These are phyloP conservation scores for Stenichneumon culpator DNA, from an alignment of 2,888 invertebrate genomes.

Conservation along the genomic window DNA sequence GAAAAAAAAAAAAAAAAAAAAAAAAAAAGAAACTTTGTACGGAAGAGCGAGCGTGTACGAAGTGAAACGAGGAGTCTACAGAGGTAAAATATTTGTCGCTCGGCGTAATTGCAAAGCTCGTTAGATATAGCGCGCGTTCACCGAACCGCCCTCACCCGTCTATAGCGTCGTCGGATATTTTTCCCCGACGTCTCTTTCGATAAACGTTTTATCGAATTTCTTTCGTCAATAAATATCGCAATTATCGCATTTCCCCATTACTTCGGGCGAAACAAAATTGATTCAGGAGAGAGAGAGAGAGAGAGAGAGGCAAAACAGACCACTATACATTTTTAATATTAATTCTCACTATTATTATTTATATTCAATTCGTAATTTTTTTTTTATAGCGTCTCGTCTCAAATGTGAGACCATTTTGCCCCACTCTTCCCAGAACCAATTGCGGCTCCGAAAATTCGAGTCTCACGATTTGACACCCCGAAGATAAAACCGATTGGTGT, in stretches of 20 bases:
- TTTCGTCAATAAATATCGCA: neutral
- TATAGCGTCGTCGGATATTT: neutral
- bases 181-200: neutral
- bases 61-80: conserved; percentile 3
- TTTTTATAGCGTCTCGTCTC: no score
- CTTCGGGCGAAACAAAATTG: no score
- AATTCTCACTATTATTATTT: no score
- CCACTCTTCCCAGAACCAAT: no score
- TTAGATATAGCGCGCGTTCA: neutral
- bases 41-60: conserved; percentile 1
- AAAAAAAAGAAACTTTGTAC: neutral
- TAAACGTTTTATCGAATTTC: conserved; percentile 1
- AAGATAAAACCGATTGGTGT: neutral
- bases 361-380: no score
- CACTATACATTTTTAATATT: no score
- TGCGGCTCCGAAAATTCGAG: no score
- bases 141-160: neutral
- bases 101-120: conserved; percentile 25
- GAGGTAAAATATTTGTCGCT: conserved; percentile 30
- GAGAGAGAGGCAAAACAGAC: no score
- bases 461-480: no score
- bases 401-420: no score
- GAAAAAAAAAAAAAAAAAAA: neutral
- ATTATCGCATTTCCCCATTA: no score
- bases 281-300: no score